These are phyloP conservation scores for Macroramphosus scolopax DNA, from an alignment of 2,797 vertebrate genomes.

Conservation along the genomic window DNA sequence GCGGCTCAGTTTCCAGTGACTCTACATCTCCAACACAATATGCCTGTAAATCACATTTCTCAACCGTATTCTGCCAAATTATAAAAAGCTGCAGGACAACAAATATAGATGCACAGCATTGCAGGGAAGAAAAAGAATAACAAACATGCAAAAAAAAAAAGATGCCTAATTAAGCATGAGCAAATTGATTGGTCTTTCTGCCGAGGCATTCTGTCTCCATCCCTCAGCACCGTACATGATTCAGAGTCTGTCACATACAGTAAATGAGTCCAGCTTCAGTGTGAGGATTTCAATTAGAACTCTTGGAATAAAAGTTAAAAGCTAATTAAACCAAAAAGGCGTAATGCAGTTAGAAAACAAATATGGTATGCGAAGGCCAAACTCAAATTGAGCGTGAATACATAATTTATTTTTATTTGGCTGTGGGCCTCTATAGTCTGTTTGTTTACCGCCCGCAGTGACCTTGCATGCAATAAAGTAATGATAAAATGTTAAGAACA, in stretches of 20 bases:
- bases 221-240: slow-evolving; percentile 20
- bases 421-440: slow-evolving; percentile 50
- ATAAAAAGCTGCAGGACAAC: slow-evolving; percentile 37
- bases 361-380: no score
- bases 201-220: slow-evolving; percentile 35
- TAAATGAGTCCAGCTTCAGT: slow-evolving; percentile 18
- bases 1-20: slow-evolving; percentile 41
- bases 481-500: slow-evolving; percentile 41
- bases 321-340: slow-evolving; percentile 23
- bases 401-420: slow-evolving; percentile 56
- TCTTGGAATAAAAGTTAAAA: slow-evolving; percentile 7
- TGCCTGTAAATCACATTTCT: slow-evolving; percentile 61
- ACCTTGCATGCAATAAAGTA: slow-evolving; percentile 45
- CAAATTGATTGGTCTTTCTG: slow-evolving; percentile 53
- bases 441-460: slow-evolving; percentile 40
- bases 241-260: slow-evolving; percentile 18
- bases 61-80: slow-evolving; percentile 35
- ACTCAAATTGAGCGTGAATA: slow-evolving; percentile 41
- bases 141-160: slow-evolving; percentile 37
- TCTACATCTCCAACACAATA: slow-evolving; percentile 39
- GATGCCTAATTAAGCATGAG: slow-evolving; percentile 56
- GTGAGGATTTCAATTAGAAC: slow-evolving; percentile 20
- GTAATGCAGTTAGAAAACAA: slow-evolving; percentile 42
- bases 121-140: slow-evolving; percentile 5
- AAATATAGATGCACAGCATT: slow-evolving; percentile 41